A percentile compares a stretch with the other conserved stretches of the same genome.
Conservation (phyloP, 2,797 vertebrate species). For the Pantherophis vulpinus region DNA sequence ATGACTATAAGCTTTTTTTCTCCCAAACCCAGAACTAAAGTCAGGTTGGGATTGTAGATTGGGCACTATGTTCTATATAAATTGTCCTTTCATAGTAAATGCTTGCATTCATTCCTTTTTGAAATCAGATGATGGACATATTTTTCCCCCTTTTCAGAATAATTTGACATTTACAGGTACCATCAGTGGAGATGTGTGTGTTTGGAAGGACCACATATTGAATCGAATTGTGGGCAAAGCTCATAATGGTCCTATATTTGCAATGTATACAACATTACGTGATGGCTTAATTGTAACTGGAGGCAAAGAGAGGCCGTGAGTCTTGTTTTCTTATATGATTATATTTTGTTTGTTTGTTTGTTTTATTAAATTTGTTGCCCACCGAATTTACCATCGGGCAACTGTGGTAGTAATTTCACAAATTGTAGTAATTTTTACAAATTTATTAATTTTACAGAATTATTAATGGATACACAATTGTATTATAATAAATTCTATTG, state of each 20-base stretch:
- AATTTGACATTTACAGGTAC: conserved; percentile 99
- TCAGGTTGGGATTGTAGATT: neutral
- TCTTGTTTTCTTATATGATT: conserved; percentile 35
- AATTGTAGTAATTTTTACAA: neutral
- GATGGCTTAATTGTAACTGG: conserved; percentile 97
- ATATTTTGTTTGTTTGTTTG: neutral
- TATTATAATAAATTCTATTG: neutral
- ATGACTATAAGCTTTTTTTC: neutral
- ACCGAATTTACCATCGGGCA: neutral
- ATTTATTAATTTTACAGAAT: neutral
- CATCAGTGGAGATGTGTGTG: conserved; percentile 98
- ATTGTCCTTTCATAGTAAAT: conserved; percentile 14
- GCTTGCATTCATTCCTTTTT: conserved; percentile 54
- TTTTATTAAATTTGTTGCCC: neutral
- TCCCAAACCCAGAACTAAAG: neutral
- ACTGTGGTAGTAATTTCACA: neutral
- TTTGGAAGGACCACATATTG: conserved; percentile 96
- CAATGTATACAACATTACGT: conserved; percentile 96
- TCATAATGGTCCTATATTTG: conserved; percentile 96
- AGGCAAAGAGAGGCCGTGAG: conserved; percentile 98
- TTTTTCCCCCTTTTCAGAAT: conserved; percentile 86
- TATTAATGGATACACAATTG: conserved; percentile 2
- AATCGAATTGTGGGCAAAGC: conserved; percentile 96
- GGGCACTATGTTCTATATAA: neutral
- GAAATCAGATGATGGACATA: conserved; percentile 46